These are phyloP conservation scores for Xestia rhomboidea DNA, from an alignment of 2,888 invertebrate genomes.

Conservation along the genomic window DNA sequence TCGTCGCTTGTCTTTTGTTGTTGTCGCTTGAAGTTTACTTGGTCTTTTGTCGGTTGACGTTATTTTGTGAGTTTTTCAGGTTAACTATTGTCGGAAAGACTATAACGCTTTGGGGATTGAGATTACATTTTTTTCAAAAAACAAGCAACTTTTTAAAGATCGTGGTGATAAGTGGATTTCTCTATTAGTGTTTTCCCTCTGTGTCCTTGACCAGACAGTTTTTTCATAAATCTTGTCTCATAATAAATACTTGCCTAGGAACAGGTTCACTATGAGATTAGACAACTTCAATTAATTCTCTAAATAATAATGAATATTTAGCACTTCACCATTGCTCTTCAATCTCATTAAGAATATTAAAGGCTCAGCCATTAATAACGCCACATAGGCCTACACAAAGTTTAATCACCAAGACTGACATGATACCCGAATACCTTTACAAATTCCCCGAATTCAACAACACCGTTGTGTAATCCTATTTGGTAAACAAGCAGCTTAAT, in stretches of 20 bases:
- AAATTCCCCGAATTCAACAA: conserved; percentile 23
- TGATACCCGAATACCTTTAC: conserved; percentile 32
- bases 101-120: background rate
- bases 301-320: background rate
- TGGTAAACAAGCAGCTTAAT: conserved; percentile 42
- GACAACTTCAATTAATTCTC: background rate
- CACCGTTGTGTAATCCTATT: conserved; percentile 53
- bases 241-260: background rate
- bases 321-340: background rate
- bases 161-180: background rate
- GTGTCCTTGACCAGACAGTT: background rate
- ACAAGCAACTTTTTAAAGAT: background rate
- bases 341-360: conserved; percentile 33
- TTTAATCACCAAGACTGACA: conserved; percentile 28
- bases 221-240: background rate
- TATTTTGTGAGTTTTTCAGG: background rate
- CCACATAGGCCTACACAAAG: conserved; percentile 12
- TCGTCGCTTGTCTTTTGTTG: conserved; percentile 11
- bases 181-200: background rate
- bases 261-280: background rate
- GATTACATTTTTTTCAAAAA: background rate
- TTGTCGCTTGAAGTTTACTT: background rate
- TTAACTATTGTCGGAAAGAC: background rate
- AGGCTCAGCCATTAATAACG: conserved; percentile 27
- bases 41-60: background rate